Percentiles rank a stretch among this genome's conserved stretches.
These are phyloP conservation scores for Ypsolopha scabrella DNA, from an alignment of 2,888 invertebrate species.

Conservation along the genomic window DNA sequence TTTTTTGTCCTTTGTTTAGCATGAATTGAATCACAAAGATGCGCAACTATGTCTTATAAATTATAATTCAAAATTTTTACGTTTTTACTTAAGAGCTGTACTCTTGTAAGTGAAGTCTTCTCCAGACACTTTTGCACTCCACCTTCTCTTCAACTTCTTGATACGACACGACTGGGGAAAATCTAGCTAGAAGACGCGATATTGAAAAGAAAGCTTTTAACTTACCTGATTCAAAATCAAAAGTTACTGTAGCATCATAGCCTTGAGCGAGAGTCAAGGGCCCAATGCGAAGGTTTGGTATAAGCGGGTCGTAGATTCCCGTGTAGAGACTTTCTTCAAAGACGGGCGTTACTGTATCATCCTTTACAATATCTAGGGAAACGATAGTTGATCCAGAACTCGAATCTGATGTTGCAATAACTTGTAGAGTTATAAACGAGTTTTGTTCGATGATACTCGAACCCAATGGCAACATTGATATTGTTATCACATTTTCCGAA, in stretches of 20 bases:
- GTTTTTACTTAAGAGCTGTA: too few species aligned
- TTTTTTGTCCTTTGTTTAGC: too few species aligned
- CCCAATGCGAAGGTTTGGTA: constrained; percentile 24
- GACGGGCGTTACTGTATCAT: constrained; percentile 37
- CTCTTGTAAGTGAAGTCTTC: too few species aligned
- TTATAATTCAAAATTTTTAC: too few species aligned
- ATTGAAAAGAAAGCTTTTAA: too few species aligned
- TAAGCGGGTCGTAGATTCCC: constrained; percentile 24
- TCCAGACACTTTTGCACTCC: too few species aligned
- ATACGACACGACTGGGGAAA: too few species aligned
- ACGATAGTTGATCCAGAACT: constrained; percentile 28
- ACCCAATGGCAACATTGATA: constrained; percentile 28
- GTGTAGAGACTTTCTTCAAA: constrained; percentile 34
- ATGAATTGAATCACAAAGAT: too few species aligned
- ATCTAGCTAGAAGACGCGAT: too few species aligned
- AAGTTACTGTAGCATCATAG: constrained; percentile 30
- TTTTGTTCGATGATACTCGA: constrained; percentile 28
- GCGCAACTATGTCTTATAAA: too few species aligned
- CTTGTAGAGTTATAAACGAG: constrained; percentile 29
- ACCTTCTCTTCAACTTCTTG: too few species aligned
- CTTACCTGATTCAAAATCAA: constrained; percentile 37
- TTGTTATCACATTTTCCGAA: constrained; percentile 23
- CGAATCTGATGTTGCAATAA: constrained; percentile 24
- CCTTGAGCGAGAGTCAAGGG: constrained; percentile 34
- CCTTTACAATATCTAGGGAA: constrained; percentile 39